Evolutionary conservation across 2,888 invertebrate genomes (phyloP), one percentile per base, ranked within the genome.

Genomic region (Troides helena): DNA sequence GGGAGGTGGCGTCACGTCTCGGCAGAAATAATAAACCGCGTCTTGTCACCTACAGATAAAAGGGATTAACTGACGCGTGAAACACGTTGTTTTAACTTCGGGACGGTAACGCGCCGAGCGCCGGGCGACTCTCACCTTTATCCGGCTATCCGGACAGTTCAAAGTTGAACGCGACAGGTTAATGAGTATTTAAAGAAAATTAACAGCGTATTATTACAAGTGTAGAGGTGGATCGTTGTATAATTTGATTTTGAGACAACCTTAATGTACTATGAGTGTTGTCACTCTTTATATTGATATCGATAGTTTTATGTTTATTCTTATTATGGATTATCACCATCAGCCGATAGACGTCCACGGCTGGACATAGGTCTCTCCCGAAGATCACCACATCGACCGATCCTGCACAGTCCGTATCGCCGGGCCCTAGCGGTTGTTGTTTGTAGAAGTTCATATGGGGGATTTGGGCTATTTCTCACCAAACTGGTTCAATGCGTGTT

Each of bases 41-140:
- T 80, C 81, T 83, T 87, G 88, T 89, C 89, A 88, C 89, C 88
- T 89, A 85, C 83, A 90, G 90, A 90, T 90, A 90, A 90, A 90
- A 87, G 85, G 86, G 86, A 85, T 87, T 86, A 86, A 83, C 86
- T 83, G 82, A 85, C 80, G 85, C 85, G 83, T 83, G 87, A 86
- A 88, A 82, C 89, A 89, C 87, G 86, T 88, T 89, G 81, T 77
- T 82, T 84, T 82, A 82, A 83, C 81, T 80, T 79, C 71, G 65
- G 25, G 57, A 61, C 63, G 69, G 62, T 61, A 58, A 73, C 67
- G 68, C 71, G 70, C 36, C 63, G 10, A 2, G 10, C 62, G 56
- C 18, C 39, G 23, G 59, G 4, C 25, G 14, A 72, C 69, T 70
- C 25, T 65, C 43, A 53, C 68, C 75, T 71, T 69, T 81, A 77